Percentiles rank a stretch among this genome's conserved stretches.
phyloP scores from a whole-genome alignment of 2,113 vertebrate genomes.

The Ictalurus furcatus region DNA sequence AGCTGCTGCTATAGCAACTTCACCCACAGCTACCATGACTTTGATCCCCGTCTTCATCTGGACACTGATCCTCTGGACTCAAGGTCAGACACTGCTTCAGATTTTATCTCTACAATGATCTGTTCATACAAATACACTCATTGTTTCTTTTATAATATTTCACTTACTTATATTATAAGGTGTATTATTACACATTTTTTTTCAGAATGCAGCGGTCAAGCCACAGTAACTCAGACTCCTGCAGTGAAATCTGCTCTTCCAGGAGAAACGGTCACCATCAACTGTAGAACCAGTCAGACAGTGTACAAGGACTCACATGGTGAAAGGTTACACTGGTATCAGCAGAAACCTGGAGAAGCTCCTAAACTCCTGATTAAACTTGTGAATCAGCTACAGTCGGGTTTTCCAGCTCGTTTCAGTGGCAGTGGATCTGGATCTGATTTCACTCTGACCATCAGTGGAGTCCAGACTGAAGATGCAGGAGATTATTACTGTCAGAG shows the following conservation, averaged over 20 bases:
- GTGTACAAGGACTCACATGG: too few species aligned
- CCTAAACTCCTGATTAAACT: too few species aligned
- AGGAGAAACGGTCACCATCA: constrained; percentile 52
- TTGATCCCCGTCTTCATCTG: constrained; percentile 38
- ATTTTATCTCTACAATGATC: not conserved
- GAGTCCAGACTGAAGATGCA: constrained; percentile 44
- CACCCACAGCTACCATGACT: constrained; percentile 14
- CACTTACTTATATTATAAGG: too few species aligned
- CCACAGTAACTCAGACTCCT: constrained; percentile 54
- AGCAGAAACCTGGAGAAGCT: too few species aligned
- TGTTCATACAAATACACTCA: too few species aligned
- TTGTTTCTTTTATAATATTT: too few species aligned
- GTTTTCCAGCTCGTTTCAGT: too few species aligned
- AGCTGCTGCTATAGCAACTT: not conserved
- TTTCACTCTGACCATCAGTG: not conserved
- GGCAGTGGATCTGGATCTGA: too few species aligned
- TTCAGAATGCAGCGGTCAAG: not conserved
- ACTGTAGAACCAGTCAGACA: constrained; percentile 29
- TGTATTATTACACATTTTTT: too few species aligned
- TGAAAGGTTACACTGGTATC: too few species aligned
- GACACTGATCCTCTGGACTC: constrained; percentile 30
- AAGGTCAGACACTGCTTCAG: constrained; percentile 13
- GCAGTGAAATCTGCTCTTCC: constrained; percentile 48
- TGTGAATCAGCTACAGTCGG: too few species aligned
- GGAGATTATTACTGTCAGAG: constrained; percentile 56